Evolutionary conservation across 2,113 vertebrate species (phyloP).

Genomic region (Shinisaurus crocodilurus): DNA sequence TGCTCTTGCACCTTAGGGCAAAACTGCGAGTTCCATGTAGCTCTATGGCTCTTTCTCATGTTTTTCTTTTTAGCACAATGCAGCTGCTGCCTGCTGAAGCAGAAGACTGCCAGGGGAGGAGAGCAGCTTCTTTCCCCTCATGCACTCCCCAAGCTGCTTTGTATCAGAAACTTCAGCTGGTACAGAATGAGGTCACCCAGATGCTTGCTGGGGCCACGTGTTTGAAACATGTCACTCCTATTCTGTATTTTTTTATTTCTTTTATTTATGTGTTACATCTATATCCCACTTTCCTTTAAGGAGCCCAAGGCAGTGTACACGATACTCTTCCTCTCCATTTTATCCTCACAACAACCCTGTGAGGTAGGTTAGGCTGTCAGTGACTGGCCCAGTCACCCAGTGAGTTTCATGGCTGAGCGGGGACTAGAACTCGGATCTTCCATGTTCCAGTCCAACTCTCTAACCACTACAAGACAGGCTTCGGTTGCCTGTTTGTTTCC

Average conservation of each 20-base stretch:
- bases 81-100: background rate
- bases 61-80: background rate
- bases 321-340: background rate
- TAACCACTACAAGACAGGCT: too few species aligned
- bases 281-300: too few species aligned
- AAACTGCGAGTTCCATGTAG: background rate
- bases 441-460: too few species aligned
- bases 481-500: background rate
- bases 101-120: background rate
- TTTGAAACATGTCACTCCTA: background rate
- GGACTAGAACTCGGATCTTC: too few species aligned
- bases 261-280: background rate
- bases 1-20: background rate
- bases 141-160: background rate
- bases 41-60: background rate
- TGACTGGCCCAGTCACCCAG: too few species aligned
- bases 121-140: background rate
- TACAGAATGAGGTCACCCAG: background rate
- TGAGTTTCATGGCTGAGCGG: too few species aligned
- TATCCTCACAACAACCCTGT: too few species aligned
- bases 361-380: too few species aligned
- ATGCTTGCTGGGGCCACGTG: background rate
- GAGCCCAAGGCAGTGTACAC: background rate
- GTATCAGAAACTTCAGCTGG: too few species aligned
- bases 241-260: background rate